phyloP scores from a whole-genome alignment of 2,888 invertebrate species.

The Cordilura impudica region DNA sequence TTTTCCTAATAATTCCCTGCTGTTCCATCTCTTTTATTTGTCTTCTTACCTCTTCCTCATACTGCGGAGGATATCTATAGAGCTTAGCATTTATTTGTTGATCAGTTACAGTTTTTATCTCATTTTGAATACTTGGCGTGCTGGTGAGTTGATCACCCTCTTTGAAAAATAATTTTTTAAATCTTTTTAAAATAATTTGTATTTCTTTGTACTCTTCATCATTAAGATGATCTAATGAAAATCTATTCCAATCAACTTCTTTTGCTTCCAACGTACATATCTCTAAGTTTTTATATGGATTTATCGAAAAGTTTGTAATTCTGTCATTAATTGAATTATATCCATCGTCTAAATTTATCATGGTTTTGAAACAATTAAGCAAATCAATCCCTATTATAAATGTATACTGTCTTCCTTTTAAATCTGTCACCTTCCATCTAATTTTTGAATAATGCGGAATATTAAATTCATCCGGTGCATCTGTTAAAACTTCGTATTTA shows the following conservation, averaged over 20 bases:
- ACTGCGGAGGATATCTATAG: conserved; percentile 30
- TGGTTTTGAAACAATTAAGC: no score
- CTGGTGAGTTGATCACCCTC: background rate
- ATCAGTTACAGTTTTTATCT: no score
- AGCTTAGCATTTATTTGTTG: conserved; percentile 21
- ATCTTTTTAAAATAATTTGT: no score
- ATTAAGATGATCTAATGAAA: no score
- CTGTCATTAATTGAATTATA: background rate
- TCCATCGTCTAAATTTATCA: background rate
- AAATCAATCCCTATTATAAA: no score
- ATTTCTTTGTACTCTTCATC: no score
- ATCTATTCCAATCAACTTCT: background rate
- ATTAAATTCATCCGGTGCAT: background rate
- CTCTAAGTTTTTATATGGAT: background rate
- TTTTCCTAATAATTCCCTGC: background rate
- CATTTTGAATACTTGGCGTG: no score
- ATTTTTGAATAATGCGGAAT: background rate
- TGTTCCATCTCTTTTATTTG: no score
- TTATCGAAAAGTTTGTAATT: background rate
- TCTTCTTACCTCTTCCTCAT: no score
- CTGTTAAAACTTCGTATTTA: background rate
- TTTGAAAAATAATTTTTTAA: no score
- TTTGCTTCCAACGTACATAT: background rate
- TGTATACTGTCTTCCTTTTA: no score
- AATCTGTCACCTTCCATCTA: no score